Base-by-base conservation (phyloP, 2,888 invertebrate genomes). In the Oligia strigilis region DNA sequence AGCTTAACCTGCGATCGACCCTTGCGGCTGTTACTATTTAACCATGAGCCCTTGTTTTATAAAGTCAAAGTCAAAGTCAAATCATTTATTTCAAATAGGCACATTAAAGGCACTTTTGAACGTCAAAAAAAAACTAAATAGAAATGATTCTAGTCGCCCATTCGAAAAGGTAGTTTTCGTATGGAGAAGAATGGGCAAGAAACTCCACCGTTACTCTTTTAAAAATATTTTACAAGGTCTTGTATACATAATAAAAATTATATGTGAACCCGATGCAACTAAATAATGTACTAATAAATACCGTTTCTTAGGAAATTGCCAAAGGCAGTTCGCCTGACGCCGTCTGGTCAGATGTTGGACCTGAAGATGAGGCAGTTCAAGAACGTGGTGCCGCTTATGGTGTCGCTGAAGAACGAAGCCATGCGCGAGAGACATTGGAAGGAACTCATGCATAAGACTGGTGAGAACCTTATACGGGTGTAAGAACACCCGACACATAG, bases 401-500 rank as follows among this genome's bases (percentile, higher is more conserved):
- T 99, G 8, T 98, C 99, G 66, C 95, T 99, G 75, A 99, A 99
- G 94, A 98, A 99, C 92, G 99, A 99, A 91, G 99, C 99, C 0
- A 97, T 99, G 94, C 97, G 99, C 17, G 98, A 99, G 88, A 97
- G 99, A 19, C 99, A 99, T 95, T 99, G 99, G 99, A 97, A 98
- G 88, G 98, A 98, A 89, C 96, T 99, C 71, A 99, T 99, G 99
- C 95, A 96, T 4, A 98, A 98, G 94, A 99, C 99, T 23, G 98
- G 98, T 93, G 96, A 90, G 88, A 64, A 55, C 0, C 8, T 55
- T 40, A 49, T 43, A 36, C 14, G 14, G 23, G 5, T 71, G 23
- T 17, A n/a, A n/a, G n/a, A 23, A 55, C 0, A 71, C 36, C 17
- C 3, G 11, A 11, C 71, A n/a, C 11, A 17, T 14, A 36, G 14